phyloP scores from a whole-genome alignment of 2,888 invertebrate genomes.

The Smittia aterrima region DNA sequence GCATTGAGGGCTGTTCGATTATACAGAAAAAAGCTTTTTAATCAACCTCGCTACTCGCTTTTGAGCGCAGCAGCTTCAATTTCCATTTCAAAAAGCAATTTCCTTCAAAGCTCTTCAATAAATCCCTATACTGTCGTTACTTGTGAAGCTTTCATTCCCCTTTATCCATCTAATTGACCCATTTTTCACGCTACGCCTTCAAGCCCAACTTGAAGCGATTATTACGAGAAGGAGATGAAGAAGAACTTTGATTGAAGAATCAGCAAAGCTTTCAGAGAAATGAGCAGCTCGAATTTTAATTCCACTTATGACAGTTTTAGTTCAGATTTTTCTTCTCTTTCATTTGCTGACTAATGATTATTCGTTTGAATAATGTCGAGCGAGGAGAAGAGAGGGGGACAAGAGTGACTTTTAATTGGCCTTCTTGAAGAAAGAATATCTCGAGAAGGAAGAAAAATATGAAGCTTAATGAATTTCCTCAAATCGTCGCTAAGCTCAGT shows the following conservation, averaged over 20 bases:
- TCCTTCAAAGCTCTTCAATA: constrained; percentile 1
- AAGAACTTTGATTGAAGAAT: neutral
- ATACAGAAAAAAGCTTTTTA: constrained; percentile 6
- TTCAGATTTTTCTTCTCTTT: too few relatives aligned
- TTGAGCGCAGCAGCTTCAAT: neutral
- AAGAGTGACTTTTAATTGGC: neutral
- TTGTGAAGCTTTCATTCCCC: neutral
- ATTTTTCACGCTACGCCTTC: neutral
- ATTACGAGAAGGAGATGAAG: neutral
- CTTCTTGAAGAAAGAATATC: neutral
- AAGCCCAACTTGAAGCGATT: neutral
- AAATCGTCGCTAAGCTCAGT: neutral
- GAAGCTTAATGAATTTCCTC: constrained; percentile 5
- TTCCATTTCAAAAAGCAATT: constrained; percentile 16
- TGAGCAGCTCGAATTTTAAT: neutral
- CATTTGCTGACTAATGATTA: too few relatives aligned
- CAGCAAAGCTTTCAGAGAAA: neutral
- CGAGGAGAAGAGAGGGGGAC: too few relatives aligned
- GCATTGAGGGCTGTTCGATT: neutral
- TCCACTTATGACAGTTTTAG: neutral
- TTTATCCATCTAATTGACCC: constrained; percentile 18
- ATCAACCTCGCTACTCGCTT: constrained; percentile 2
- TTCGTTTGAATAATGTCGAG: too few relatives aligned
- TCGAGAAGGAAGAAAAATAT: neutral
- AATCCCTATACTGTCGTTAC: neutral